Conservation (phyloP, 2,113 vertebrate species). For the human region DNA sequence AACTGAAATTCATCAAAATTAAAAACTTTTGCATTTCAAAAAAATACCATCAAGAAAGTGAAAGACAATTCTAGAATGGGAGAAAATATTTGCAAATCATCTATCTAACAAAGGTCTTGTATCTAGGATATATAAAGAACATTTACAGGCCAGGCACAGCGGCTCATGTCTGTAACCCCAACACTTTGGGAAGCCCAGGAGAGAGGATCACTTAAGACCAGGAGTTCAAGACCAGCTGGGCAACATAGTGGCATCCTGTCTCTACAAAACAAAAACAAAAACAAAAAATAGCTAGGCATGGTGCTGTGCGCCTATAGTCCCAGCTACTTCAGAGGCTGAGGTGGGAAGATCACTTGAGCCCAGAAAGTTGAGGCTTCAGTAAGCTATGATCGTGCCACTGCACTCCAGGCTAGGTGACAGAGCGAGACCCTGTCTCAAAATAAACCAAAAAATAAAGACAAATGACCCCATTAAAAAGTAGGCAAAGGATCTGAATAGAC, state of each 20-base stretch:
- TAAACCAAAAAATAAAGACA: background rate
- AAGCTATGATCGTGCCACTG: background rate
- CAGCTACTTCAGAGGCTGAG: background rate
- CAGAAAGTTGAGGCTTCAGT: background rate
- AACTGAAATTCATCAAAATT: background rate
- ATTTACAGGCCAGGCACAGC: background rate
- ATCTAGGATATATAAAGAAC: background rate
- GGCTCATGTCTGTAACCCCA: no score
- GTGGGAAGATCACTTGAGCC: background rate
- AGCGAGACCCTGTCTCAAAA: background rate
- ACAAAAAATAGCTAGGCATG: background rate
- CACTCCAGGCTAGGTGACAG: background rate
- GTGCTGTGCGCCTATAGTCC: background rate
- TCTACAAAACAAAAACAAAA: background rate
- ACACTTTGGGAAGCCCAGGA: no score
- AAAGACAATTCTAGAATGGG: background rate
- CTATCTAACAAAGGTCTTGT: background rate
- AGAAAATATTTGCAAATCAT: background rate
- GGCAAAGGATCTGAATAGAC: background rate
- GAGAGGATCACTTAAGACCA: no score
- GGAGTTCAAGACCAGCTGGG: no score
- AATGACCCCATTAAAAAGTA: conserved; percentile 12
- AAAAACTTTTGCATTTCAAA: background rate
- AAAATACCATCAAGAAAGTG: background rate
- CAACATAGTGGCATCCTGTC: background rate